Percentiles rank a stretch among this genome's conserved stretches.
These are phyloP conservation scores for Aptenodytes forsteri DNA, from an alignment of 2,113 vertebrate species.

Conservation along the genomic window DNA sequence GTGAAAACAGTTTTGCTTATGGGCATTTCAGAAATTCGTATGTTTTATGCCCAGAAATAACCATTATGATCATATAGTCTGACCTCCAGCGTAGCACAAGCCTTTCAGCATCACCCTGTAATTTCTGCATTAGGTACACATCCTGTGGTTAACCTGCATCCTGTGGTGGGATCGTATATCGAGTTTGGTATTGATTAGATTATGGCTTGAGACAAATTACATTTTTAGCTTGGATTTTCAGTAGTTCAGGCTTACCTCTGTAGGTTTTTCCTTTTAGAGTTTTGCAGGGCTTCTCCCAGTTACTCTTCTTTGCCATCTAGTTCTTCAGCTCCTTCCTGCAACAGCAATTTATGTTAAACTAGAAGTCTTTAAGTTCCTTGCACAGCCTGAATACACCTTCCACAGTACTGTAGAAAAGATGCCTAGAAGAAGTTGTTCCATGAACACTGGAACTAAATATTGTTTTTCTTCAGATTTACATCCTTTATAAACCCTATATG, in stretches of 20 bases:
- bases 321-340: neutral
- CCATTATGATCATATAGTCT: neutral
- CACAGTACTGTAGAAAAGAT: neutral
- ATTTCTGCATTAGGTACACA: slow-evolving; percentile 1
- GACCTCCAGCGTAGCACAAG: neutral
- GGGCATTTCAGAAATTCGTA: neutral
- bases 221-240: neutral
- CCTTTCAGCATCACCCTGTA: neutral
- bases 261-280: neutral
- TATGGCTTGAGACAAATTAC: neutral
- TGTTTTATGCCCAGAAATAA: neutral
- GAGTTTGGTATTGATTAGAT: neutral
- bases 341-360: neutral
- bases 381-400: neutral
- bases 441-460: neutral
- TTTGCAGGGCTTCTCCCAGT: neutral
- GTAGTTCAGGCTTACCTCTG: neutral
- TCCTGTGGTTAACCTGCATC: neutral
- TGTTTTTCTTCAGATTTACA: neutral
- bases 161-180: neutral
- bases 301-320: neutral
- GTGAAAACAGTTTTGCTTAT: neutral
- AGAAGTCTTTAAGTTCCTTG: neutral
- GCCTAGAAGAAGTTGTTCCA: neutral
- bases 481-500: neutral